Conservation (phyloP, 1,140 invertebrate genomes). For the Saxidomus purpurata region DNA sequence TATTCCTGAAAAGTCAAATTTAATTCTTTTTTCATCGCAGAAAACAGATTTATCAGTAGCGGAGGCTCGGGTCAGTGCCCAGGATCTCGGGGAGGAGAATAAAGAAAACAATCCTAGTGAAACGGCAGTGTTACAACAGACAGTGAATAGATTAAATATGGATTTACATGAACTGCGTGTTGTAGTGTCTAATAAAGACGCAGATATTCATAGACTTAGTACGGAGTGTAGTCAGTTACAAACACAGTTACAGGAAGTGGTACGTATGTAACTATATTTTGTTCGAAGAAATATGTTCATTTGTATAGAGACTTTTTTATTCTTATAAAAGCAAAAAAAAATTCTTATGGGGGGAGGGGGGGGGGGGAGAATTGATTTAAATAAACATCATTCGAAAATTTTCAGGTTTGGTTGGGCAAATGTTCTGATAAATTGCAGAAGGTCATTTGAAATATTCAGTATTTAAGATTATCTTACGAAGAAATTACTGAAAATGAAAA, state of each 20-base stretch:
- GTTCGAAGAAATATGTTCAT: too few species aligned
- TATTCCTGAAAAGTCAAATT: too few species aligned
- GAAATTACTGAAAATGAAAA: too few species aligned
- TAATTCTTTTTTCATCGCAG: slow-evolving; percentile 69
- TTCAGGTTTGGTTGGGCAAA: too few species aligned
- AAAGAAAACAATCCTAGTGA: slow-evolving; percentile 82
- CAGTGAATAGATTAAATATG: slow-evolving; percentile 76
- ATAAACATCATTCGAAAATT: too few species aligned
- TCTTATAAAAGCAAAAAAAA: too few species aligned
- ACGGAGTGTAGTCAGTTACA: slow-evolving; percentile 66
- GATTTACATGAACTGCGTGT: slow-evolving; percentile 76
- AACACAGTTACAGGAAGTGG: slow-evolving; percentile 60
- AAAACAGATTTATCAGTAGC: slow-evolving; percentile 77
- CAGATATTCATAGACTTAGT: slow-evolving; percentile 69
- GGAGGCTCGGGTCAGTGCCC: slow-evolving; percentile 71
- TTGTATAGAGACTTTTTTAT: too few species aligned
- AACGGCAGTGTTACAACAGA: slow-evolving; percentile 77
- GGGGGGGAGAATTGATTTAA: too few species aligned
- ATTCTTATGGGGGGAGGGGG: too few species aligned
- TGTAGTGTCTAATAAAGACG: slow-evolving; percentile 68
- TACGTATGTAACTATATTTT: slow-evolving; percentile 22
- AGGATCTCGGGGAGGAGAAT: slow-evolving; percentile 76
- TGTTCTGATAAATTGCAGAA: too few species aligned
- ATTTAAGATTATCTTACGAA: too few species aligned
- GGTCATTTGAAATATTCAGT: too few species aligned